Conservation (phyloP, 1,140 invertebrate genomes). For the Acromyrmex echinatior region DNA sequence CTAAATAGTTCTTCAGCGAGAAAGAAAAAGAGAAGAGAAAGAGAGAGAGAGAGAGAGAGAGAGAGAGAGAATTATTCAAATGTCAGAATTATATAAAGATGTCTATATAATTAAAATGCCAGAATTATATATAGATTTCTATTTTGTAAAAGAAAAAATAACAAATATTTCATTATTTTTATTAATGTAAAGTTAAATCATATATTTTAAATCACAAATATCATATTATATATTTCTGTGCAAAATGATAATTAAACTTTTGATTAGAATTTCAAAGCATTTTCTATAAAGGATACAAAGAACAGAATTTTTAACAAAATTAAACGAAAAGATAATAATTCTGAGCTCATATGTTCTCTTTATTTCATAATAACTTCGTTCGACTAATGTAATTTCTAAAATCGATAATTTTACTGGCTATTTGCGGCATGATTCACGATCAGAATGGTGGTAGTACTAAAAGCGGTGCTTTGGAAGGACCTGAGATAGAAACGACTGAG, state of each 20-base stretch:
- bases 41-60: not conserved
- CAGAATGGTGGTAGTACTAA: not conserved
- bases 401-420: constrained; percentile 52
- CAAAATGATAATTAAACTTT: too few species aligned
- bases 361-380: not conserved
- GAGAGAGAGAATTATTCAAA: not conserved
- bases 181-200: not conserved
- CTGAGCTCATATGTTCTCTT: not conserved
- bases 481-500: constrained; percentile 66
- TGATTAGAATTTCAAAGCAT: not conserved
- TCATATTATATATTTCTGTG: not conserved
- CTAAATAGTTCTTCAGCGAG: constrained; percentile 5
- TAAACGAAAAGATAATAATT: not conserved
- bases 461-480: constrained; percentile 32
- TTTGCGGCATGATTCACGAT: constrained; percentile 38
- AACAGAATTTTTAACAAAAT: not conserved
- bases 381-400: constrained; percentile 25
- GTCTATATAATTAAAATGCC: not conserved
- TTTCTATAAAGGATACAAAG: not conserved
- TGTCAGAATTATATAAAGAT: not conserved
- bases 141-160: not conserved
- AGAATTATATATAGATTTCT: not conserved
- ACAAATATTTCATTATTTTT: not conserved
- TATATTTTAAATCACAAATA: not conserved
- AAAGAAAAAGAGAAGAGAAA: not conserved